These are phyloP conservation scores for Pyrrhosoma nymphula DNA, from an alignment of 2,888 invertebrate species.

Conservation along the genomic window DNA sequence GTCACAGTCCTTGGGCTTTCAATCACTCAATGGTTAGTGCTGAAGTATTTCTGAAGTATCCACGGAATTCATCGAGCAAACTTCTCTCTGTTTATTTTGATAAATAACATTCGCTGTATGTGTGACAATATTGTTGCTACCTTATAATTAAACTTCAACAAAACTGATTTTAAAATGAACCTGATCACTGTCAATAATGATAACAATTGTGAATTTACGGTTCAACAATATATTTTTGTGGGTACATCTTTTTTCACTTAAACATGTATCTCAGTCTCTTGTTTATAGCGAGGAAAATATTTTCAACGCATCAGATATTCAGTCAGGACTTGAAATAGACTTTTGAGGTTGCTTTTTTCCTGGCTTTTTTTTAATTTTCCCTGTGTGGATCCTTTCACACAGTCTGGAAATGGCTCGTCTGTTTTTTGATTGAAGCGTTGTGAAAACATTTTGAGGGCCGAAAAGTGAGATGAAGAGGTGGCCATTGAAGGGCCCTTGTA, in stretches of 20 bases:
- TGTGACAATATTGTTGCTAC: constrained; percentile 25
- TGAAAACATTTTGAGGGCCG: background rate
- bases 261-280: background rate
- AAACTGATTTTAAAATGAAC: constrained; percentile 28
- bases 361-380: background rate
- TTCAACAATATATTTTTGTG: constrained; percentile 42
- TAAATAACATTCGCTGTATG: background rate
- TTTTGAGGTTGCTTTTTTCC: background rate
- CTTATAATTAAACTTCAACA: background rate
- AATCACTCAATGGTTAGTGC: constrained; percentile 18
- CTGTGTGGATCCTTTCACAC: background rate
- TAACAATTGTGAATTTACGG: background rate
- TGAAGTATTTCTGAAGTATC: constrained; percentile 32
- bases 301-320: background rate
- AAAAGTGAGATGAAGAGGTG: constrained; percentile 6
- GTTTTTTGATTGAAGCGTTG: background rate
- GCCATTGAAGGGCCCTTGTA: background rate
- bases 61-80: background rate
- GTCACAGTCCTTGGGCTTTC: constrained; percentile 19
- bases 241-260: background rate
- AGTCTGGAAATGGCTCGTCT: background rate
- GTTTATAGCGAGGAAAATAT: constrained; percentile 14
- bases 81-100: constrained; percentile 4
- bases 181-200: background rate
- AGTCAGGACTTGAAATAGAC: constrained; percentile 15